Percentiles rank a stretch among this genome's conserved stretches.
phyloP scores from a whole-genome alignment of 2,888 invertebrate species.

The Drosophila histrio region DNA sequence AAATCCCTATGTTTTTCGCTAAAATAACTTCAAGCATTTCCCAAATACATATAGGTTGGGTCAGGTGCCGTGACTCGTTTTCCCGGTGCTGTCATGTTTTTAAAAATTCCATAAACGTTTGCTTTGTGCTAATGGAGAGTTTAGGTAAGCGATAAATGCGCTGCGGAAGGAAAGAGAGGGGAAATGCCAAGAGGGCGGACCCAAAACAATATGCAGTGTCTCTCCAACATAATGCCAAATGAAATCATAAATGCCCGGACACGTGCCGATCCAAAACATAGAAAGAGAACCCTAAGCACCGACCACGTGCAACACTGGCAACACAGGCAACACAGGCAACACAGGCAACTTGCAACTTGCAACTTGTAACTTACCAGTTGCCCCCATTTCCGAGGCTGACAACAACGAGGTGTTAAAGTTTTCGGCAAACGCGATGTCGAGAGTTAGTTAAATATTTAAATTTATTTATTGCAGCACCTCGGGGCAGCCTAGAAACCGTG shows the following conservation, averaged over 20 bases:
- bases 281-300: neutral
- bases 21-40: neutral
- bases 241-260: constrained; percentile 73
- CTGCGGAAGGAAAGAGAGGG: neutral
- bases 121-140: constrained; percentile 64
- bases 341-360: constrained; percentile 25
- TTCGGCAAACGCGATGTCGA: constrained; percentile 35
- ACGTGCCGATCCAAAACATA: constrained; percentile 50
- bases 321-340: too few relatives aligned
- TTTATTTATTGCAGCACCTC: constrained; percentile 67
- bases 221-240: constrained; percentile 36
- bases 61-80: neutral
- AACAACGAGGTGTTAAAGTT: constrained; percentile 67
- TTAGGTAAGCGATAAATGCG: constrained; percentile 39
- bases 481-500: constrained; percentile 8
- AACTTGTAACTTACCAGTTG: constrained; percentile 1
- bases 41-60: neutral
- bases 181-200: neutral
- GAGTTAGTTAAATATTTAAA: constrained; percentile 74
- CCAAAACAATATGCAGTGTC: constrained; percentile 17
- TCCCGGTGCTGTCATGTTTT: constrained; percentile 2
- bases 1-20: neutral
- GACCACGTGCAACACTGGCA: constrained; percentile 35
- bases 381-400: constrained; percentile 17
- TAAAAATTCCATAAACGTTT: constrained; percentile 62